Base-by-base conservation (phyloP, 1,140 invertebrate genomes). In the Micrasema longulum region DNA sequence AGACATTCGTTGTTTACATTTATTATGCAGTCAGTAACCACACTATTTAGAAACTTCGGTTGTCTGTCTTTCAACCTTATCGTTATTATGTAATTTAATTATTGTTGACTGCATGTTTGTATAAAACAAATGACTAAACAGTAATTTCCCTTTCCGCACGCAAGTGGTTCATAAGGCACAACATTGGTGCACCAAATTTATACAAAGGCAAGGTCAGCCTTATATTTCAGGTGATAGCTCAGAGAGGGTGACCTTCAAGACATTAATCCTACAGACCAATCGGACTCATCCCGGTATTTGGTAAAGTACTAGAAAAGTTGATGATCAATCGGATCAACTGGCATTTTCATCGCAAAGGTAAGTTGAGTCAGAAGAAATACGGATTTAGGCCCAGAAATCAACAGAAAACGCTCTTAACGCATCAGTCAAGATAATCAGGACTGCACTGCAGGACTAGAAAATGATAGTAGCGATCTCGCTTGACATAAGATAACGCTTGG, bases 401-500 rank as follows among this genome's bases (percentile, higher is more conserved):
- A 38, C 55, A 14, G 55, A 60, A 9, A 12, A 60, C 36, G 55
- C 55, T 14, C 26, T 60, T 3, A 35, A 35, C 11, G 35, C 18
- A 14, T 20, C 35, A n/a, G 5, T 60, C 2, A 10, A 18, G 1
- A 60, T 35, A 2, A 20, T 60, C 1, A 35, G 31, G 16, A 2
- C 3, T 7, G 38, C 35, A 7, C 6, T 9, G 1, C 14, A 20
- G 20, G 20, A 45, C 11, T 26, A 45, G 41, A 64, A 35, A 23
- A 22, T 43, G 9, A 14, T 35, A 4, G 10, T 64, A 10, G 38
- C 16, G 16, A 20, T 48, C 2, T 75, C 69, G 0, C 48, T 80
- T 0, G 80, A 80, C 52, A 79, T 81, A 9, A 47, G 71, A 80
- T 50, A 76, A 76, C 36, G 63, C 77, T 0, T 76, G 77, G 75